A percentile compares a stretch with the other conserved stretches of the same genome.
Conservation (phyloP, 2,888 invertebrate genomes). For the Euspilapteryx auroguttella region DNA sequence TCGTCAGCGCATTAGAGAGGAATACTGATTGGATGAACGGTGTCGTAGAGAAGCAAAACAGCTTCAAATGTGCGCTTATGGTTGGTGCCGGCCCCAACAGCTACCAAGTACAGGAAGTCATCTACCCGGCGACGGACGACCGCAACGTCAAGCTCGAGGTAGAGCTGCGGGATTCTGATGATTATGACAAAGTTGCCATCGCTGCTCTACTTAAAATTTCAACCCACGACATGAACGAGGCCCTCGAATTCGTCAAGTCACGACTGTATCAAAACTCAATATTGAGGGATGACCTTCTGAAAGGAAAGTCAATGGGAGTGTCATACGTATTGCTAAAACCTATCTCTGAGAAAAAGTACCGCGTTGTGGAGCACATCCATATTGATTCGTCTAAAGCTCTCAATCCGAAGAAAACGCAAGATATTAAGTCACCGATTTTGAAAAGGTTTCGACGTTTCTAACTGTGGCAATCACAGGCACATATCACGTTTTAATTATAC, state of each 20-base stretch:
- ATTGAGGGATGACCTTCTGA: slow-evolving; percentile 30
- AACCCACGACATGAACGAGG: slow-evolving; percentile 26
- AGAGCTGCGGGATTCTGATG: slow-evolving; percentile 37
- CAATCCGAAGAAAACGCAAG: slow-evolving; percentile 24
- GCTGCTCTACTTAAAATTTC: slow-evolving; percentile 30
- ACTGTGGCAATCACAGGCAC: too few species aligned
- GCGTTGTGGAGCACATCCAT: slow-evolving; percentile 35
- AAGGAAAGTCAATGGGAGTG: slow-evolving; percentile 35
- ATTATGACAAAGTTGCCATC: slow-evolving; percentile 40
- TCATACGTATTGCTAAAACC: slow-evolving; percentile 35
- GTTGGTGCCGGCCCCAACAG: slow-evolving; percentile 43
- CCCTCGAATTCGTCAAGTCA: slow-evolving; percentile 30
- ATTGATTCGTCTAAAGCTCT: too few species aligned
- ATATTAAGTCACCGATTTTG: slow-evolving; percentile 14
- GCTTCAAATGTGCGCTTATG: slow-evolving; percentile 39
- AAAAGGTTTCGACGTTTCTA: too few species aligned
- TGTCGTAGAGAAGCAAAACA: slow-evolving; percentile 24
- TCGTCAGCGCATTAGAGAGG: slow-evolving; percentile 31
- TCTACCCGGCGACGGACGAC: slow-evolving; percentile 29
- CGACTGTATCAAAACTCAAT: slow-evolving; percentile 24
- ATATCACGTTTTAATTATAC: too few species aligned
- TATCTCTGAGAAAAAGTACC: slow-evolving; percentile 31
- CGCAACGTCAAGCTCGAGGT: slow-evolving; percentile 37
- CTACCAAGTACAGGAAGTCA: slow-evolving; percentile 37
- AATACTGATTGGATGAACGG: slow-evolving; percentile 38